These are phyloP conservation scores for Saguinus midas DNA, from an alignment of 2,113 vertebrate species.

Conservation along the genomic window DNA sequence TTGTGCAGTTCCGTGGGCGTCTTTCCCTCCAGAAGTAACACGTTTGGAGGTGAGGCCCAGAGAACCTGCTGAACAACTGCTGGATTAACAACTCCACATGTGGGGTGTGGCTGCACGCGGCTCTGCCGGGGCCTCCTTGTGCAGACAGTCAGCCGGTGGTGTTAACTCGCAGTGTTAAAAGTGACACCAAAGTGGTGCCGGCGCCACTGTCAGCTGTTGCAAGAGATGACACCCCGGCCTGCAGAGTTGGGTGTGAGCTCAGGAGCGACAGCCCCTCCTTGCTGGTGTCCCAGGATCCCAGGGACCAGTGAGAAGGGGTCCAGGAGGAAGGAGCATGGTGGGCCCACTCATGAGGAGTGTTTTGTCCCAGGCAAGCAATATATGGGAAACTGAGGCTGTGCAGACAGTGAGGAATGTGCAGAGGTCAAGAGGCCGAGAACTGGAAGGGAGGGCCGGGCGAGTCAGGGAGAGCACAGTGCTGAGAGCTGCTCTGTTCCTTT, in stretches of 20 bases:
- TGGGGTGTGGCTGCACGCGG: constrained; percentile 57
- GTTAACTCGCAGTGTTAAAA: constrained; percentile 76
- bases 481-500: background rate
- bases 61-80: constrained; percentile 69
- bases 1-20: background rate
- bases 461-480: background rate
- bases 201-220: constrained; percentile 70
- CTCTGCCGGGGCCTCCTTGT: constrained; percentile 55
- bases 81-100: constrained; percentile 65
- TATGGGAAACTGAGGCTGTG: background rate
- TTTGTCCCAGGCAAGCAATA: background rate
- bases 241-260: constrained; percentile 63
- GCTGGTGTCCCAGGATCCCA: constrained; percentile 25
- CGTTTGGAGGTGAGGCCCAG: constrained; percentile 66
- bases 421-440: background rate
- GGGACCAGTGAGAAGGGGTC: background rate
- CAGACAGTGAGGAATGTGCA: background rate
- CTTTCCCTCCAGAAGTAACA: constrained; percentile 72
- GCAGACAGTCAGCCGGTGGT: constrained; percentile 63
- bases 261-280: constrained; percentile 52
- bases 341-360: background rate
- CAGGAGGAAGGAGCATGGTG: background rate
- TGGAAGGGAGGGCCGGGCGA: accelerated
- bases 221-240: constrained; percentile 74
- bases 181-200: constrained; percentile 71